A percentile compares a stretch with the other conserved stretches of the same genome.
phyloP scores from a whole-genome alignment of 2,113 vertebrate genomes.

The Spea multiplicata region DNA sequence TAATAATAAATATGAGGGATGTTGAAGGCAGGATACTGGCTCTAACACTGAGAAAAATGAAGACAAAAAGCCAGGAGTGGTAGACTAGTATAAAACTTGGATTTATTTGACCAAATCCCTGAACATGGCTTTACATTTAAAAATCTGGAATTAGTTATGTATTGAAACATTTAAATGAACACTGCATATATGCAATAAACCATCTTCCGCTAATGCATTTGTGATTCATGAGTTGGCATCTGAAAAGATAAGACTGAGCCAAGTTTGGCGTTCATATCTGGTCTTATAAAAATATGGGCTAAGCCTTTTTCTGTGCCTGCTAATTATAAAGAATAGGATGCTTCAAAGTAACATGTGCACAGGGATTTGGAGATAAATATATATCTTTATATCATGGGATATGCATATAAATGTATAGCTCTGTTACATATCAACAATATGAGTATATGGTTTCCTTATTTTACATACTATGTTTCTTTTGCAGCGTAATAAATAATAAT shows the following conservation, averaged over 20 bases:
- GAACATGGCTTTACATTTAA: slow-evolving; percentile 22
- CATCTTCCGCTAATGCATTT: slow-evolving; percentile 16
- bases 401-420: too few relatives aligned
- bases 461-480: too few relatives aligned
- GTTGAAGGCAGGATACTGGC: slow-evolving; percentile 25
- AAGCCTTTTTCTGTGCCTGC: background rate
- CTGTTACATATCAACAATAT: too few relatives aligned
- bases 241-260: slow-evolving; percentile 17
- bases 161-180: slow-evolving; percentile 34
- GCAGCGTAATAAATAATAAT: too few relatives aligned
- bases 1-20: slow-evolving; percentile 45
- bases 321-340: background rate
- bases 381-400: too few relatives aligned
- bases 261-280: background rate
- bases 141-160: slow-evolving; percentile 38
- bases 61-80: slow-evolving; percentile 10
- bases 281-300: background rate
- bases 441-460: too few relatives aligned
- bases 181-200: slow-evolving; percentile 38
- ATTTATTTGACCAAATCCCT: slow-evolving; percentile 29
- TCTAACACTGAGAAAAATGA: slow-evolving; percentile 6
- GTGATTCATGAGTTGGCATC: slow-evolving; percentile 36
- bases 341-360: background rate
- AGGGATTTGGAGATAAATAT: too few relatives aligned
- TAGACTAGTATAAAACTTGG: slow-evolving; percentile 7